Base-by-base conservation (phyloP, 2,113 vertebrate species). In the Cettia cetti region DNA sequence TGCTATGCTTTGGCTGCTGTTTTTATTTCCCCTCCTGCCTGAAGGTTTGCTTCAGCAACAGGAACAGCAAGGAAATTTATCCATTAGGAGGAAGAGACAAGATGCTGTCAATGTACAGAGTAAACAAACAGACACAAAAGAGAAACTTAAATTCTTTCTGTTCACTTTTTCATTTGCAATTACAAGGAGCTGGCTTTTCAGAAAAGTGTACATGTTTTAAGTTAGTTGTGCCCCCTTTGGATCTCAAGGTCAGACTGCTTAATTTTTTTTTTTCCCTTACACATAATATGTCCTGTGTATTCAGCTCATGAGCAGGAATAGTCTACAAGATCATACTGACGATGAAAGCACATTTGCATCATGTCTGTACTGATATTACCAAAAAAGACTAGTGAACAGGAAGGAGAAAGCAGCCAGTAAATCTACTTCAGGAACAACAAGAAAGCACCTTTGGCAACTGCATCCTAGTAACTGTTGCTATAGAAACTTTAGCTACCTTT, bases 401-500 rank as follows among this genome's bases (percentile, higher is more conserved):
- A 96, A 91, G 81, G 92, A 92, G 97, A 97, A 96, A 92, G 53
- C 92, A 98, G 64, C 56, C 86, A 88, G 85, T 50, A 81, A 96
- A 95, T 93, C 85, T 85, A 92, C 94, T 94, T 95, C 94, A 86
- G 88, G 94, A 97, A 95, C 85, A 95, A 45, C 86, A 94, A 95
- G 90, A 97, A 96, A 90, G 95, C 94, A 98, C 98, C 97, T 97
- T 94, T 93, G 95, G 98, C 98, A 98, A 98, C 97, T 30, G 91
- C 95, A 97, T 97, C 98, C 97, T 97, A 96, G 97, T 96, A 91
- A 98, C 96, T 60, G 98, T 98, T 98, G 94, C 98, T 96, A 97
- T 98, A 97, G 98, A 97, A 97, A 98, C 96, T 95, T 97, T 92
- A 96, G 92, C 95, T 96, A 94, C 95, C 94, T 97, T 94, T 98